Evolutionary conservation across 1,140 invertebrate genomes (phyloP).

Genomic region (Sitobion miscanthi): DNA sequence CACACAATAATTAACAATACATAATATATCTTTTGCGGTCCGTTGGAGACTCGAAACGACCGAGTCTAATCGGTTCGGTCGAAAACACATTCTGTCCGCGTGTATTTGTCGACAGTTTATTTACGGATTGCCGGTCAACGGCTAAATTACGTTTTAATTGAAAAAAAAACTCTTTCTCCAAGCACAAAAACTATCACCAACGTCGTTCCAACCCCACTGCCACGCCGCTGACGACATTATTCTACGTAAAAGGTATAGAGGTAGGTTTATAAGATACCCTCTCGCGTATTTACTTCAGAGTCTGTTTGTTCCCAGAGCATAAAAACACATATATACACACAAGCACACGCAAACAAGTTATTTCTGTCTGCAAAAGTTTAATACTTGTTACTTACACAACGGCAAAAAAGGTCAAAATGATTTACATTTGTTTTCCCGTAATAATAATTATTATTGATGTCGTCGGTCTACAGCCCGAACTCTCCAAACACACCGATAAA

Average conservation of each 20-base stretch:
- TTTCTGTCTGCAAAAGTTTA: conserved; percentile 15
- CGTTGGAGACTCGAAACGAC: not conserved
- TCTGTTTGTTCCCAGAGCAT: not conserved
- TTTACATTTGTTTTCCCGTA: not conserved
- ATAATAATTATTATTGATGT: not conserved
- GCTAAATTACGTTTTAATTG: conserved; percentile 36
- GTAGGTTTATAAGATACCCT: not conserved
- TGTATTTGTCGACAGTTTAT: conserved; percentile 21
- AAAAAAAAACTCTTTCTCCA: not conserved
- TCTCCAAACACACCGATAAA: too few relatives aligned
- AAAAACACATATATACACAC: not conserved
- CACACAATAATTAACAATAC: not conserved
- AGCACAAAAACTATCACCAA: not conserved
- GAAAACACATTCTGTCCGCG: not conserved
- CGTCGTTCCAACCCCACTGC: too few relatives aligned
- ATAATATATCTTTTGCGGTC: conserved; percentile 30
- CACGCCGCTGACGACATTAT: not conserved
- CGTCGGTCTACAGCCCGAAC: too few relatives aligned
- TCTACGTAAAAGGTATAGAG: not conserved
- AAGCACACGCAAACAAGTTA: not conserved
- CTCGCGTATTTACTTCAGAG: not conserved
- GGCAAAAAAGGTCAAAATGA: not conserved
- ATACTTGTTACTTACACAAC: not conserved
- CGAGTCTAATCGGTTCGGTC: conserved; percentile 2
- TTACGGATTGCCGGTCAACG: not conserved